phyloP scores from a whole-genome alignment of 2,113 vertebrate genomes.

The Neogobius melanostomus region DNA sequence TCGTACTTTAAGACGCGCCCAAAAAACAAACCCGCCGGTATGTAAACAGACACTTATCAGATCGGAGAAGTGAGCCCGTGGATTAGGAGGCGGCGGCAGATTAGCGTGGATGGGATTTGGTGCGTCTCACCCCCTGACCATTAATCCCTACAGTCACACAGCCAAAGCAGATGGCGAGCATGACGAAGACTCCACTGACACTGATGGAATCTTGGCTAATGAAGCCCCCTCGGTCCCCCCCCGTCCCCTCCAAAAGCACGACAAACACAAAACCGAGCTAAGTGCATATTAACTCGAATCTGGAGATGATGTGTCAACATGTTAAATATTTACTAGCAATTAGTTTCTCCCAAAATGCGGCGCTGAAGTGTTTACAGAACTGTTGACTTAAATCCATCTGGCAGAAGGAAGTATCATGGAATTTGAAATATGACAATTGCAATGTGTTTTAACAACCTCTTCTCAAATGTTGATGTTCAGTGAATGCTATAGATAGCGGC shows the following conservation, averaged over 20 bases:
- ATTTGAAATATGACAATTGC: too few species aligned
- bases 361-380: not conserved
- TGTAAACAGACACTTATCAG: constrained; percentile 30
- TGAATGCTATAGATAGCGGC: not conserved
- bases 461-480: not conserved
- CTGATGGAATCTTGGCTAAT: constrained; percentile 69
- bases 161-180: constrained; percentile 67
- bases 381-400: not conserved
- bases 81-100: constrained; percentile 52
- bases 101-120: constrained; percentile 56
- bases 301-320: constrained; percentile 18
- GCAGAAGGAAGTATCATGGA: too few species aligned
- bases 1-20: not conserved
- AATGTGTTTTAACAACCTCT: too few species aligned
- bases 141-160: constrained; percentile 67
- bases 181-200: constrained; percentile 54
- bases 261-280: constrained; percentile 37
- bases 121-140: constrained; percentile 57
- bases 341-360: not conserved
- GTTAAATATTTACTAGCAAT: not conserved
- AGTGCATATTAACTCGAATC: not conserved
- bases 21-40: not conserved
- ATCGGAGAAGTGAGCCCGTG: constrained; percentile 20
- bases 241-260: constrained; percentile 39
- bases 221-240: constrained; percentile 46